Evolutionary conservation across 2,888 invertebrate genomes (phyloP).

Genomic region (Sphinx pinastri): DNA sequence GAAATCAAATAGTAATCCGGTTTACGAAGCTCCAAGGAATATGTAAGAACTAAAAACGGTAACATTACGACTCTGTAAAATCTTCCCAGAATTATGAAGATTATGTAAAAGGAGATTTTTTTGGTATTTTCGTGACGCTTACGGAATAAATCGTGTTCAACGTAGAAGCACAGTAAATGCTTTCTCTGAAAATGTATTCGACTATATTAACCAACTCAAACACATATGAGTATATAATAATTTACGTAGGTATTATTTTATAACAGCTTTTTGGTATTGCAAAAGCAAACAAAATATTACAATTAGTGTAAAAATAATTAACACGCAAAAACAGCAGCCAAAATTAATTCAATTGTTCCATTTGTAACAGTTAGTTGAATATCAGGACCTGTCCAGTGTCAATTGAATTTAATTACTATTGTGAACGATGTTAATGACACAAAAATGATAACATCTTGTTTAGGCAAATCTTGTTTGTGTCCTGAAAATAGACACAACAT

Average conservation of each 20-base stretch:
- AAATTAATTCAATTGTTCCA: conserved; percentile 27
- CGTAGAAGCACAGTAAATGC: background rate
- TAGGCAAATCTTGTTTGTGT: too few species aligned
- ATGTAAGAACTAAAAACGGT: background rate
- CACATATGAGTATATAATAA: background rate
- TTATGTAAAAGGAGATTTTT: conserved; percentile 10
- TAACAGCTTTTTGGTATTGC: background rate
- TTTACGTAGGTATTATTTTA: background rate
- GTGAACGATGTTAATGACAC: background rate
- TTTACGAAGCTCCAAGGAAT: background rate
- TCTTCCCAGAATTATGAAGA: background rate
- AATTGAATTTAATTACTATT: conserved; percentile 32
- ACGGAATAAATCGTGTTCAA: conserved; percentile 1
- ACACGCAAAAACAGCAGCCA: conserved; percentile 11
- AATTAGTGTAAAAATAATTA: background rate
- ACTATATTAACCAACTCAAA: background rate
- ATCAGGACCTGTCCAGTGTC: conserved; percentile 29
- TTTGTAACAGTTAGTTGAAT: conserved; percentile 29
- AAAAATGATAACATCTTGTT: background rate
- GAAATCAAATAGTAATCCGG: background rate
- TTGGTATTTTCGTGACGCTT: background rate
- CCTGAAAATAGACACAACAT: too few species aligned
- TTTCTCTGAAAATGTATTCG: background rate
- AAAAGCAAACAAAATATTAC: background rate
- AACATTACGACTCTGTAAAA: background rate